Evolutionary conservation across 2,797 vertebrate genomes (phyloP).

Genomic region (Bovichtus diacanthus): DNA sequence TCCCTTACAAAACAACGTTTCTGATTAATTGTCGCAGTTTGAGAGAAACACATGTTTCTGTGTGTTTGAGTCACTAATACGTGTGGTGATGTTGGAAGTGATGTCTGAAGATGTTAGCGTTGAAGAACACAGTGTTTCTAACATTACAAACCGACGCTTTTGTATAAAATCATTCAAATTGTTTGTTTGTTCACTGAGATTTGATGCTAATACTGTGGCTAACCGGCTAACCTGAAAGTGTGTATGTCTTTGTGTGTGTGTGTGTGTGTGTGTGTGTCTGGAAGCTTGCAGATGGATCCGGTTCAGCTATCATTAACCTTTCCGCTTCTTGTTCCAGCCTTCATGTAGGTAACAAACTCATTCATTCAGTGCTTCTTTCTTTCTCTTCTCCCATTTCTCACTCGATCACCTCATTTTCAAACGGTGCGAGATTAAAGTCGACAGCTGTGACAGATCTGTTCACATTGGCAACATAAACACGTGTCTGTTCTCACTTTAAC

Average conservation of each 20-base stretch:
- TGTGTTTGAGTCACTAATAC: slow-evolving; percentile 26
- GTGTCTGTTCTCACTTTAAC: not conserved
- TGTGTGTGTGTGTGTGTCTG: slow-evolving; percentile 47
- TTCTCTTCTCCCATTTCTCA: not conserved
- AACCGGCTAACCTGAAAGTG: slow-evolving; percentile 53
- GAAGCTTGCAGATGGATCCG: slow-evolving; percentile 80
- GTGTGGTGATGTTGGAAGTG: not conserved
- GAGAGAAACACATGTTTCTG: not conserved
- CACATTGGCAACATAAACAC: slow-evolving; percentile 50
- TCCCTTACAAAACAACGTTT: not conserved
- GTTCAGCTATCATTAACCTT: slow-evolving; percentile 86
- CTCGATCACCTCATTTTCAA: not conserved
- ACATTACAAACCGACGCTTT: not conserved
- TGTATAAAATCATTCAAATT: not conserved
- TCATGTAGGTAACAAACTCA: slow-evolving; percentile 83
- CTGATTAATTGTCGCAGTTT: not conserved
- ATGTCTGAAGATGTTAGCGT: not conserved
- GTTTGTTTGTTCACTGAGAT: not conserved
- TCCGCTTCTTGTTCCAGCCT: slow-evolving; percentile 84
- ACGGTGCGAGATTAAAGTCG: not conserved
- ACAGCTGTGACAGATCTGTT: slow-evolving; percentile 30
- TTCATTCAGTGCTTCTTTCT: not conserved
- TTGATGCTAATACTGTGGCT: slow-evolving; percentile 20
- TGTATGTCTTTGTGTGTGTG: slow-evolving; percentile 27
- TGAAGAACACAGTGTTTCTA: not conserved